Evolutionary conservation across 2,888 invertebrate genomes (phyloP).

Genomic region (Drosophila ezoana): DNA sequence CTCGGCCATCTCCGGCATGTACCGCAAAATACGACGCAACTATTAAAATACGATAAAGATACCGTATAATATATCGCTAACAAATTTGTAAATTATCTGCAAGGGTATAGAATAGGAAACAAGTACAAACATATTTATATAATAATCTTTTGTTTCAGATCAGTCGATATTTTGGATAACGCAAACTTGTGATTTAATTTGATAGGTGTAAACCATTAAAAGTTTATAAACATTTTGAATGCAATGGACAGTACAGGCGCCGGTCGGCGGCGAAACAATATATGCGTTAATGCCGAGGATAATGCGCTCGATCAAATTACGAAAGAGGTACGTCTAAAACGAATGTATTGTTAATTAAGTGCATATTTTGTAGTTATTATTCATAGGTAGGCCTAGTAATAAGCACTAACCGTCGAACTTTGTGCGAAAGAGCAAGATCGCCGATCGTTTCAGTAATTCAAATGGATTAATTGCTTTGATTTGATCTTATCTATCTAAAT

Average conservation of each 20-base stretch:
- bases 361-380: neutral
- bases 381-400: neutral
- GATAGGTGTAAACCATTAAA: neutral
- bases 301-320: constrained; percentile 98
- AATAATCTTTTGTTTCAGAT: neutral
- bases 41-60: too few relatives aligned
- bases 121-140: too few relatives aligned
- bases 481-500: too few relatives aligned
- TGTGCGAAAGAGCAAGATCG: too few relatives aligned
- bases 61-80: too few relatives aligned
- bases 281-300: constrained; percentile 96
- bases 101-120: too few relatives aligned
- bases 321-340: constrained; percentile 92
- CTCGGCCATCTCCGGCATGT: too few relatives aligned
- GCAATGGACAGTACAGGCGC: constrained; percentile 84
- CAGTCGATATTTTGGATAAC: neutral
- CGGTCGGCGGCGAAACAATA: constrained; percentile 91
- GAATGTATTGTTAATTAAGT: neutral
- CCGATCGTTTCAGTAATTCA: too few relatives aligned
- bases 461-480: too few relatives aligned
- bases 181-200: neutral
- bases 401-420: too few relatives aligned
- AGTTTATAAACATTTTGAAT: constrained; percentile 13
- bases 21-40: too few relatives aligned
- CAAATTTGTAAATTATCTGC: too few relatives aligned